Evolutionary conservation across 2,113 vertebrate genomes (phyloP).

Genomic region (Propithecus coquereli): DNA sequence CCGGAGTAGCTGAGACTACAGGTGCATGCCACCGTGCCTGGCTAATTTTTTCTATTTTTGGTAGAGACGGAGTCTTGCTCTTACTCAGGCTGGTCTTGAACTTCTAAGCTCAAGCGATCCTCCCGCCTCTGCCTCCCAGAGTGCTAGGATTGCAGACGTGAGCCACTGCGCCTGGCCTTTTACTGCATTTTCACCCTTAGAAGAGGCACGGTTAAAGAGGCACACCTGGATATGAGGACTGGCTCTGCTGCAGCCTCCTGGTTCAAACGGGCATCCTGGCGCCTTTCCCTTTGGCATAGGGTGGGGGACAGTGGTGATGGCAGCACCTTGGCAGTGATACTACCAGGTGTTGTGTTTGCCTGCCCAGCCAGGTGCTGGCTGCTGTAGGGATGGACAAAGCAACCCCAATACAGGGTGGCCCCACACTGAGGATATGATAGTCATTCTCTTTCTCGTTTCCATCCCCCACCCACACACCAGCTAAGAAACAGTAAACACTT

Average conservation of each 20-base stretch:
- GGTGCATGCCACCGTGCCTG: too few relatives aligned
- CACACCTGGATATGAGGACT: not conserved
- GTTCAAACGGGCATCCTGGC: not conserved
- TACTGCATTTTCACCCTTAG: not conserved
- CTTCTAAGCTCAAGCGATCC: too few relatives aligned
- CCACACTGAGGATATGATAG: accelerated
- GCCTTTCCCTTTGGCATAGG: not conserved
- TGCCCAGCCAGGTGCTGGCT: not conserved
- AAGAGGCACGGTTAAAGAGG: not conserved
- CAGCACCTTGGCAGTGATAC: not conserved
- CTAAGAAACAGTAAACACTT: not conserved
- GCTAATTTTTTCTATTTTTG: too few relatives aligned
- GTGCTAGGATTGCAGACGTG: too few relatives aligned
- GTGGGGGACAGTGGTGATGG: not conserved
- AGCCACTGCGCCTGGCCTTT: not conserved
- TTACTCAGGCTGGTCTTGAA: too few relatives aligned
- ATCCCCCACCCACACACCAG: too few relatives aligned
- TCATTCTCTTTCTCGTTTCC: not conserved
- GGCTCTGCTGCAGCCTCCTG: not conserved
- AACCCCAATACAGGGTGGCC: too few relatives aligned
- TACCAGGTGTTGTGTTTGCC: not conserved
- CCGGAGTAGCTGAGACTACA: too few relatives aligned
- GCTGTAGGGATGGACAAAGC: not conserved
- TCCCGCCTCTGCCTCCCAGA: too few relatives aligned
- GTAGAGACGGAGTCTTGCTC: too few relatives aligned